These are phyloP conservation scores for Arge pagana DNA, from an alignment of 2,888 invertebrate genomes.

Conservation along the genomic window DNA sequence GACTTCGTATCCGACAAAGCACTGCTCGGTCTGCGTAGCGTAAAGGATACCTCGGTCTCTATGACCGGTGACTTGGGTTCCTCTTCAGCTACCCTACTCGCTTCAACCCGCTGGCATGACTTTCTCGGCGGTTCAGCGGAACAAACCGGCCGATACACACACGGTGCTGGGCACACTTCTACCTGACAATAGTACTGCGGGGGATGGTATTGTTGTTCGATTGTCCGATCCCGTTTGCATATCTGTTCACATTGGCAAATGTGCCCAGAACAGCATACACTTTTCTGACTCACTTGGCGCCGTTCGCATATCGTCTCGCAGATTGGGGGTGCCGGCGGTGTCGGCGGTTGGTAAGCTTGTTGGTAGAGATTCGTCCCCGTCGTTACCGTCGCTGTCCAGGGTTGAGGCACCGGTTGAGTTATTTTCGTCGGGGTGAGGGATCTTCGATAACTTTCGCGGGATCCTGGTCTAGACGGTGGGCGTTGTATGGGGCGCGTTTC, in stretches of 20 bases:
- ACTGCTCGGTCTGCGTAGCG: constrained; percentile 15
- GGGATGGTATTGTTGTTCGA: constrained; percentile 10
- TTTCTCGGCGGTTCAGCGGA: background rate
- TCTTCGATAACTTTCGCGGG: constrained; percentile 48
- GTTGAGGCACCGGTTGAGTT: constrained; percentile 51
- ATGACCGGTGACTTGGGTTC: constrained; percentile 26
- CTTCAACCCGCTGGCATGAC: constrained; percentile 30
- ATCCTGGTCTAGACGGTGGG: constrained; percentile 41
- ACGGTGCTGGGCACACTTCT: background rate
- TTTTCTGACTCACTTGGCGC: background rate
- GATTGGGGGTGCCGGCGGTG: constrained; percentile 22
- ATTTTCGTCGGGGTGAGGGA: constrained; percentile 54
- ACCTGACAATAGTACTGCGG: too few species aligned
- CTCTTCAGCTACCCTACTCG: constrained; percentile 26
- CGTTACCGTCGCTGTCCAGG: constrained; percentile 54
- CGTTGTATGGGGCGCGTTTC: constrained; percentile 29
- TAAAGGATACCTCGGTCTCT: constrained; percentile 27
- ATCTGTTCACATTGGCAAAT: constrained; percentile 5
- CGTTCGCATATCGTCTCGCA: constrained; percentile 8
- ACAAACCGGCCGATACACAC: constrained; percentile 11
- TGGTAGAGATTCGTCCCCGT: constrained; percentile 45
- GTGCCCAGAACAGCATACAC: constrained; percentile 1
- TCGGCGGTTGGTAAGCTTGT: constrained; percentile 38
- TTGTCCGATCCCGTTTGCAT: constrained; percentile 10
- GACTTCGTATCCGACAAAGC: constrained; percentile 36